Base-by-base conservation (phyloP, 2,888 invertebrate species). In the Hirudinaria manillensis region DNA sequence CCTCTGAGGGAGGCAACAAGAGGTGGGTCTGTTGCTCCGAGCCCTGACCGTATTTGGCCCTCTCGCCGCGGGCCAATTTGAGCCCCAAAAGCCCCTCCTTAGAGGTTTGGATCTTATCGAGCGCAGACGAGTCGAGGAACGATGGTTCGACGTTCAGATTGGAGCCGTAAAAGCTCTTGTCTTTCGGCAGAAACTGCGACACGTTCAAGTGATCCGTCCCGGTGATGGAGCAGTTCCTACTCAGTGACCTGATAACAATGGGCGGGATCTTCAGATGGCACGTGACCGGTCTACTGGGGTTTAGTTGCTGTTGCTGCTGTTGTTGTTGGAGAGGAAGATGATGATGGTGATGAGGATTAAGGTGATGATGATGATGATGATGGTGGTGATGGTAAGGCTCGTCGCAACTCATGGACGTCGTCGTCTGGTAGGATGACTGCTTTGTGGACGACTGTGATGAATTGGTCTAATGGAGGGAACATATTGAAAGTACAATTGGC, bases 131-230 rank as follows among this genome's bases (percentile, higher is more conserved):
- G 32, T 36, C 36, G 1, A 13, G 7, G 19, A 27, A 27, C 19
- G 61, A 16, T 16, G 45, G 61, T 27, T 61, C 61, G 27, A 68
- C 32, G 36, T 68, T 68, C 3, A 68, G 36, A 36, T 68, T 68
- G 32, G 68, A 68, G 36, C 68, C 68, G 36, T 68, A 68, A n/a
- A n/a, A 34, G 6, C n/a, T 68, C 36, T 68, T 68, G n/a, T 68
- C 68, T 68, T 68, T 68, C 32, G 68, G 32, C 36, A 68, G 32
- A 34, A 68, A 68, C 36, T 68, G 68, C 27, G 68, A 7, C 68
- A 68, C 36, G 36, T 68, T 68, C n/a, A 68, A 10, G 13, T 32
- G 36, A 24, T 68, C 68, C 4, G 36, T 16, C 32, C 68, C 68
- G 7, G 68, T 34, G 29, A 34, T 34, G 68, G 68, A 68, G 13